Percentiles rank a stretch among this genome's conserved stretches.
These are phyloP conservation scores for Pocillopora damicornis DNA, from an alignment of 64 coral and sea anemone species.

Conservation along the genomic window DNA sequence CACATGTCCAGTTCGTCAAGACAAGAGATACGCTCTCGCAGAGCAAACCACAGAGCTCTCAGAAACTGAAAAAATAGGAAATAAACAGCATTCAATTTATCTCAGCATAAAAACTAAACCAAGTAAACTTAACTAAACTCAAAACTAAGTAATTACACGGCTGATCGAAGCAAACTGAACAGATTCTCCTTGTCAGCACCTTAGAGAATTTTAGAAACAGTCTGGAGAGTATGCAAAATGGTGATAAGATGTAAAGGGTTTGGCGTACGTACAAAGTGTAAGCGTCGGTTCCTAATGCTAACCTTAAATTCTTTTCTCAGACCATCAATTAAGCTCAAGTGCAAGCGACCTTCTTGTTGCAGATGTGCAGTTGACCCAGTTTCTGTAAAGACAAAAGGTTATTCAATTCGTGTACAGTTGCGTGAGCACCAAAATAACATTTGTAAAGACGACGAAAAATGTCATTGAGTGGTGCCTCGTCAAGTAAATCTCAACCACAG, in stretches of 20 bases:
- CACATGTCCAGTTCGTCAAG: conserved; percentile 98
- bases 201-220: no score
- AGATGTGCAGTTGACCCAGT: conserved; percentile 19
- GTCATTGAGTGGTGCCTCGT: no score
- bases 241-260: no score
- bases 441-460: no score
- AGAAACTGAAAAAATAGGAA: conserved; percentile 50
- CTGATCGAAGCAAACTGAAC: no score
- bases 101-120: no score
- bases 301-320: conserved; percentile 75
- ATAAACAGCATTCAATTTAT: not conserved
- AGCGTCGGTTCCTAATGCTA: not conserved
- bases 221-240: no score
- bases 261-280: not conserved
- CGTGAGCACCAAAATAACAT: no score
- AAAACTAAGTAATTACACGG: no score
- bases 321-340: conserved; percentile 51
- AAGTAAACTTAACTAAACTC: no score
- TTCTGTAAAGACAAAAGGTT: not conserved
- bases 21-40: conserved; percentile 73
- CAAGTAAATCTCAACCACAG: not conserved
- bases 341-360: conserved; percentile 44
- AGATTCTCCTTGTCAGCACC: no score
- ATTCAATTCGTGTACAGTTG: no score
- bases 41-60: conserved; percentile 77